Conservation (phyloP, 2,113 vertebrate species). For the Scalopus aquaticus region DNA sequence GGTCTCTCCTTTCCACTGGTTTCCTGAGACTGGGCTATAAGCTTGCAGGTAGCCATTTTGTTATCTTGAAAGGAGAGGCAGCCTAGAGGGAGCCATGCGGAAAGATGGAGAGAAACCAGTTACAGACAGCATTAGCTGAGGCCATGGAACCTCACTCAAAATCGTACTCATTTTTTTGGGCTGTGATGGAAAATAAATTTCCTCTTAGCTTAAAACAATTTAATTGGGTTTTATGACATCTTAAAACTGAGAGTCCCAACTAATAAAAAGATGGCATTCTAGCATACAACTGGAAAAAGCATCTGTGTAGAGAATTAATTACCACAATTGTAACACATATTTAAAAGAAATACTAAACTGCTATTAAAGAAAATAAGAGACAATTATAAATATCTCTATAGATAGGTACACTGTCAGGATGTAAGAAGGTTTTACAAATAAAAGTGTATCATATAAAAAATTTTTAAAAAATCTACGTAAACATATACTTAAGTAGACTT, state of each 20-base stretch:
- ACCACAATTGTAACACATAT: not conserved
- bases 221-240: constrained; percentile 6
- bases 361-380: not conserved
- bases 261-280: not conserved
- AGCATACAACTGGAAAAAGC: not conserved
- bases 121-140: not conserved
- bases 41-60: not conserved
- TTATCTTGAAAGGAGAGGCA: not conserved
- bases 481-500: not conserved
- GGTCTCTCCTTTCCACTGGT: not conserved
- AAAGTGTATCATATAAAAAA: not conserved
- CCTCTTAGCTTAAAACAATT: not conserved
- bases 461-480: not conserved
- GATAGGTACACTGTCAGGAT: not conserved
- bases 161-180: not conserved
- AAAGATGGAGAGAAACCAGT: not conserved
- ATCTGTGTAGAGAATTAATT: constrained; percentile 29
- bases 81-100: not conserved
- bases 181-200: not conserved
- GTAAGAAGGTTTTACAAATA: not conserved
- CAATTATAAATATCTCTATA: not conserved
- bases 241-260: not conserved
- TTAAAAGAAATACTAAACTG: not conserved
- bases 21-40: not conserved
- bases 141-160: not conserved